Base-by-base conservation (phyloP, 1,140 invertebrate genomes). In the Neodiprion pinetum region DNA sequence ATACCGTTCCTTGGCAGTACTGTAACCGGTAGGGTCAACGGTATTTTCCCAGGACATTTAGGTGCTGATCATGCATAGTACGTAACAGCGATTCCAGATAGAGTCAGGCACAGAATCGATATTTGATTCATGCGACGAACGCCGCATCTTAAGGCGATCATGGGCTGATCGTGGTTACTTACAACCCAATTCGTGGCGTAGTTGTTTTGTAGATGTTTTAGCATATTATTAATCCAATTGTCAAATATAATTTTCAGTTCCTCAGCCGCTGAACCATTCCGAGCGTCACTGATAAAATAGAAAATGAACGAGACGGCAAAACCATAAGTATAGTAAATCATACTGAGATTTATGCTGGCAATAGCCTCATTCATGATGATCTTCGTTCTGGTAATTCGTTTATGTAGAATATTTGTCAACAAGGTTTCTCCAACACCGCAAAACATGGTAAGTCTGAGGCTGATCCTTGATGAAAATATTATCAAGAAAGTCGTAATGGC, bases 41-140 rank as follows among this genome's bases (percentile, higher is more conserved):
- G 86, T 90, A 67, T 90, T 85, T 49, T 85, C 78, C 77, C 86
- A 90, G 17, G 89, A 87, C 1, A 93, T 87, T 67, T 81, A 90
- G 14, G 89, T 90, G 84, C 96, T 91, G 5, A 90, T 86, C 93
- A 96, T 95, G 1, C 93, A 81, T 94, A 92, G 83, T 95, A 95
- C 50, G 91, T 90, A 14, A 94, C 88, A 0, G 91, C 89, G 14
- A 93, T 90, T 0, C 94, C 94, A 0, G 93, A 92, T 65, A 95
- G 80, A 0, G 93, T 84, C 74, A 92, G 84, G 7, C 90, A 87
- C 28, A 95, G 79, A 82, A 93, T 93, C 73, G 92, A 89, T 9
- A 93, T 85, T n/a, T 89, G 86, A 85, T 95, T 94, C 0, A 93
- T 91, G 76, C 93, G 87, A 65, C 91, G 89, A 0, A 84, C 74